Conservation (phyloP, 2,888 invertebrate genomes). For the Hetaerina titia region DNA sequence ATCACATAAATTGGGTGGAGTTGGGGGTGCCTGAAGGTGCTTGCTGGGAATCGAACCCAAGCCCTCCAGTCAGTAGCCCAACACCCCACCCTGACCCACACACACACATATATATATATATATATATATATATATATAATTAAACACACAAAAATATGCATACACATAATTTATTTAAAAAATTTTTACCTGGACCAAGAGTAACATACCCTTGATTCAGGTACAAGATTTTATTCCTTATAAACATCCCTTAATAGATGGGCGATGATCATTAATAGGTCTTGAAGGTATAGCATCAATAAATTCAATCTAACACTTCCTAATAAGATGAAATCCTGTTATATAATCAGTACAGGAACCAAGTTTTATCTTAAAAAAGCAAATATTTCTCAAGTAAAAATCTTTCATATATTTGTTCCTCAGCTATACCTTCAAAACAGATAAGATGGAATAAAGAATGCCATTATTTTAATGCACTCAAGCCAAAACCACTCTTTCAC, state of each 20-base stretch:
- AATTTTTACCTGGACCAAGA: slow-evolving; percentile 78
- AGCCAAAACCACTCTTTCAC: slow-evolving; percentile 68
- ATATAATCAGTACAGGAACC: slow-evolving; percentile 45
- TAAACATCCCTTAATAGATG: slow-evolving; percentile 68
- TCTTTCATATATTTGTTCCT: slow-evolving; percentile 52
- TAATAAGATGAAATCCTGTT: slow-evolving; percentile 59
- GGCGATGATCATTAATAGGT: slow-evolving; percentile 68
- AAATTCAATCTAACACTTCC: slow-evolving; percentile 63
- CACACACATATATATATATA: slow-evolving; percentile 75
- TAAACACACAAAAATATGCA: slow-evolving; percentile 76
- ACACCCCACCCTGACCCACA: too few species aligned
- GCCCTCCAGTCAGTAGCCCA: too few species aligned
- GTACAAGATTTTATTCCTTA: slow-evolving; percentile 67
- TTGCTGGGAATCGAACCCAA: too few species aligned
- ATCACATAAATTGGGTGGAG: too few species aligned
- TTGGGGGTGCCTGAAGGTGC: too few species aligned
- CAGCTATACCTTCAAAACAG: slow-evolving; percentile 70
- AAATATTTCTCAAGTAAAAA: slow-evolving; percentile 52
- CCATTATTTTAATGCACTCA: slow-evolving; percentile 67
- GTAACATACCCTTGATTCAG: slow-evolving; percentile 75
- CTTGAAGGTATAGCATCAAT: slow-evolving; percentile 69
- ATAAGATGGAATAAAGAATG: slow-evolving; percentile 68
- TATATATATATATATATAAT: slow-evolving; percentile 79
- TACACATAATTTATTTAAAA: slow-evolving; percentile 83
- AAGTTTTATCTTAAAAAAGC: slow-evolving; percentile 58